Evolutionary conservation across 2,888 invertebrate species (phyloP).

Genomic region (Eugnorisma glareosa): DNA sequence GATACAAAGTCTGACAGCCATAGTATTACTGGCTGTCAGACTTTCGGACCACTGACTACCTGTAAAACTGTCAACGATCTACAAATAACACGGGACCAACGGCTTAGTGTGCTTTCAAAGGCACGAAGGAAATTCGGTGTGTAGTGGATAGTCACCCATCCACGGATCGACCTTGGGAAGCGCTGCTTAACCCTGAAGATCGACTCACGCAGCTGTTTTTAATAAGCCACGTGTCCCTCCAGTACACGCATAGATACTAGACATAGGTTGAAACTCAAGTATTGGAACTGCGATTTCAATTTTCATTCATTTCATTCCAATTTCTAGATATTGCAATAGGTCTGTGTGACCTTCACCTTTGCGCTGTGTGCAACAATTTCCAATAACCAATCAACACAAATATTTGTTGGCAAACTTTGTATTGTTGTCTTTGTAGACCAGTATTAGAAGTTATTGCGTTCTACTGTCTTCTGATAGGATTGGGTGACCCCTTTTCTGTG

Average conservation of each 20-base stretch:
- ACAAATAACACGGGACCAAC: background rate
- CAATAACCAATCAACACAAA: constrained; percentile 28
- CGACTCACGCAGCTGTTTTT: background rate
- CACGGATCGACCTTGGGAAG: background rate
- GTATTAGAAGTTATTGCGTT: constrained; percentile 11
- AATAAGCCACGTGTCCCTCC: background rate
- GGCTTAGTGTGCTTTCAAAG: background rate
- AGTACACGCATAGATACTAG: background rate
- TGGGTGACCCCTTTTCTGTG: background rate
- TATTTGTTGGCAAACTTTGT: constrained; percentile 16
- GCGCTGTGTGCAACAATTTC: background rate
- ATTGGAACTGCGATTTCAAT: constrained; percentile 11
- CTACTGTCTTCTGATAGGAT: background rate
- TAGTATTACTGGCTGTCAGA: too few species aligned
- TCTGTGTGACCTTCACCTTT: constrained; percentile 4
- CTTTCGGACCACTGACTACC: background rate
- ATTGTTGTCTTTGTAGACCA: too few species aligned
- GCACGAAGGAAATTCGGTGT: background rate
- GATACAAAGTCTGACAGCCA: too few species aligned
- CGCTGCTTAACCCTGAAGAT: background rate
- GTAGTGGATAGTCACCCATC: background rate
- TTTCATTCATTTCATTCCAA: too few species aligned
- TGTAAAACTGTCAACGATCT: background rate
- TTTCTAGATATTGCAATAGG: constrained; percentile 25
- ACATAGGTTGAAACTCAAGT: background rate